Evolutionary conservation across 2,113 vertebrate genomes (phyloP), one percentile per base, ranked within the genome.

Genomic region (Rhynchopsitta pachyrhyncha): DNA sequence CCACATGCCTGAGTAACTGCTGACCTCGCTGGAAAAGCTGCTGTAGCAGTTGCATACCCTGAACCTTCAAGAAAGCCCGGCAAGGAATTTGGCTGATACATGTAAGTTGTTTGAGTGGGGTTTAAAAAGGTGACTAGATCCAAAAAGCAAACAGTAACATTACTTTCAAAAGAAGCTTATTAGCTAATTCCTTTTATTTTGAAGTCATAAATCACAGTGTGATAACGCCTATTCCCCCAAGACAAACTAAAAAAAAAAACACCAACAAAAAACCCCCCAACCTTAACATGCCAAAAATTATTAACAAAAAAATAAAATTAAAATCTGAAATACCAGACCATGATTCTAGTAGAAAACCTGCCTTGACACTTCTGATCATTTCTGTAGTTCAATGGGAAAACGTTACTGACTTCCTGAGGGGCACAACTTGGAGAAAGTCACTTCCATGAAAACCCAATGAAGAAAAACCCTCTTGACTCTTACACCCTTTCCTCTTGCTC

Each of bases 121-220:
- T 73, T 83, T 39, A 25, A 41, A 79, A 79, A 79, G 39, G 47
- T 64, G 28, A 82, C n/a, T 17, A 29, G 9, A 55, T 33, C 31
- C 52, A 87, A 79, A 84, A 82, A 82, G 24, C 37, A 60, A 78
- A 75, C 20, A 44, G 39, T 16, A 91, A 68, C 3, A 20, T 49
- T 69, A 60, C 39, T 50, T 95, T 78, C 67, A 19, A 63, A 64
- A 86, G 60, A 59, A 50, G 27, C 13, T 74, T 42, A 92, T 47
- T 82, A 82, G 52, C 17, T 86, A 86, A 84, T 68, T 68, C 4
- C 46, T 94, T 90, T 62, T 73, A 50, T 75, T 95, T 69, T 68
- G 4, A 86, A 63, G 44, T 44, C n/a, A 82, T 62, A 93, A 80
- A 86, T 79, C 71, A 74, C 27, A 35, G 10, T 11, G 18, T 47